These are phyloP conservation scores for Bombus fervidus DNA, from an alignment of 1,140 invertebrate genomes.

Conservation along the genomic window DNA sequence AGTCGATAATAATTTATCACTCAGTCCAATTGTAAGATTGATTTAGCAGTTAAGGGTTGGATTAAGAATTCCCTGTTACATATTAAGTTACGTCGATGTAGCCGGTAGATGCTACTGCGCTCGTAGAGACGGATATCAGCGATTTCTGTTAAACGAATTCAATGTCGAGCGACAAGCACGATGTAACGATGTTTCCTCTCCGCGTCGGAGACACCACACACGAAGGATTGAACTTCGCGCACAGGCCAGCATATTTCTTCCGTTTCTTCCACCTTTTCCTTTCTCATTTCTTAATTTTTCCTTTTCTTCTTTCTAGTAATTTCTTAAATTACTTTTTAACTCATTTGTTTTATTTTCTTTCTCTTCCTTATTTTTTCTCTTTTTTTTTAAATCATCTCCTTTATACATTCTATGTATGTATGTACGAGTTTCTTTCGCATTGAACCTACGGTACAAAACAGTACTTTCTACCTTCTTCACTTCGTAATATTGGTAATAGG, in stretches of 20 bases:
- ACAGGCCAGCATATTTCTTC: slow-evolving; percentile 62
- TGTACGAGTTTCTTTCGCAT: slow-evolving; percentile 41
- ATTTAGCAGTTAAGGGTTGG: slow-evolving; percentile 66
- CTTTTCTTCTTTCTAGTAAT: not conserved
- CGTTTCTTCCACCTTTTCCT: not conserved
- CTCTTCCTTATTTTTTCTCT: not conserved
- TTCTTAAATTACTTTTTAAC: not conserved
- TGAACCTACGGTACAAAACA: slow-evolving; percentile 68
- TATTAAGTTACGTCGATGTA: slow-evolving; percentile 59
- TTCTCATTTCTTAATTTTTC: too few species aligned
- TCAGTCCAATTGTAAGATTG: slow-evolving; percentile 68
- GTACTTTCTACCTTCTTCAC: slow-evolving; percentile 65
- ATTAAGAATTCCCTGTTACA: slow-evolving; percentile 65
- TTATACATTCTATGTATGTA: not conserved
- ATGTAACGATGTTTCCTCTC: slow-evolving; percentile 55
- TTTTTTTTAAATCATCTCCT: not conserved
- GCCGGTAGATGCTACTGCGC: slow-evolving; percentile 50
- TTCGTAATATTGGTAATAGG: slow-evolving; percentile 61
- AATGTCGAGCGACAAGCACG: slow-evolving; percentile 47
- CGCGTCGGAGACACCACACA: slow-evolving; percentile 56
- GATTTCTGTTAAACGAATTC: slow-evolving; percentile 59
- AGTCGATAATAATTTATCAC: slow-evolving; percentile 70
- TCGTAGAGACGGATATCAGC: slow-evolving; percentile 57
- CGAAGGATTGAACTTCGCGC: slow-evolving; percentile 62
- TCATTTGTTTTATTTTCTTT: not conserved